These are phyloP conservation scores for Ictidomys tridecemlineatus DNA, from an alignment of 2,113 vertebrate species.

Conservation along the genomic window DNA sequence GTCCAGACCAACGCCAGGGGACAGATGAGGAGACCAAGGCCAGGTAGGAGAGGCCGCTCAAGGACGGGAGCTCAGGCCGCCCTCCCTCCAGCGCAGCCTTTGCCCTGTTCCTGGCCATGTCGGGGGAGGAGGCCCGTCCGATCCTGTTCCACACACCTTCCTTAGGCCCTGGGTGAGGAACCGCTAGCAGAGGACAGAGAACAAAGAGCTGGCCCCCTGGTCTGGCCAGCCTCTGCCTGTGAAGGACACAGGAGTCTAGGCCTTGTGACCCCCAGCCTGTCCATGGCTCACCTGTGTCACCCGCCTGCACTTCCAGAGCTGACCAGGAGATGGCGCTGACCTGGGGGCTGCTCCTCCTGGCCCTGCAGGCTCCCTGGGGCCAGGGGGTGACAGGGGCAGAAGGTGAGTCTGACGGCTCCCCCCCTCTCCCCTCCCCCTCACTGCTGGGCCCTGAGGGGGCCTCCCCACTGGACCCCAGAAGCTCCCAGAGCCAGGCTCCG, in stretches of 20 bases:
- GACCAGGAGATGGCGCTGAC: not conserved
- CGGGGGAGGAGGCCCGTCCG: no score
- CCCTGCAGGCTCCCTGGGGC: conserved; percentile 67
- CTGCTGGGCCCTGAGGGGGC: not conserved
- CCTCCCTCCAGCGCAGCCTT: no score
- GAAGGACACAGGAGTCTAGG: not conserved
- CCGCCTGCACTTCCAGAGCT: not conserved
- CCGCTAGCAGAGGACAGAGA: not conserved
- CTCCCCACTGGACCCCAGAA: rapidly evolving
- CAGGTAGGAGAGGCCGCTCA: not conserved
- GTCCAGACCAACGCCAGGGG: not conserved
- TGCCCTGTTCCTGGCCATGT: not conserved
- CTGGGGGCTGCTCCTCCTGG: not conserved
- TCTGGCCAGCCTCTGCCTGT: not conserved
- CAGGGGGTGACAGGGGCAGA: not conserved
- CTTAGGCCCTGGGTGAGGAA: not conserved
- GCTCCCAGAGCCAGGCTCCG: not conserved
- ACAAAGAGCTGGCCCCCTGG: not conserved
- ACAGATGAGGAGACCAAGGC: no score
- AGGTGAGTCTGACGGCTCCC: conserved; percentile 66
- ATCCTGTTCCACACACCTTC: no score
- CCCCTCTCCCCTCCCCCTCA: rapidly evolving
- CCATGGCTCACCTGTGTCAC: rapidly evolving
- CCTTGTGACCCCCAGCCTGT: not conserved
- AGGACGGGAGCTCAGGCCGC: not conserved